Conservation (phyloP, 2,888 invertebrate species). For the Apotomis betuletana region DNA sequence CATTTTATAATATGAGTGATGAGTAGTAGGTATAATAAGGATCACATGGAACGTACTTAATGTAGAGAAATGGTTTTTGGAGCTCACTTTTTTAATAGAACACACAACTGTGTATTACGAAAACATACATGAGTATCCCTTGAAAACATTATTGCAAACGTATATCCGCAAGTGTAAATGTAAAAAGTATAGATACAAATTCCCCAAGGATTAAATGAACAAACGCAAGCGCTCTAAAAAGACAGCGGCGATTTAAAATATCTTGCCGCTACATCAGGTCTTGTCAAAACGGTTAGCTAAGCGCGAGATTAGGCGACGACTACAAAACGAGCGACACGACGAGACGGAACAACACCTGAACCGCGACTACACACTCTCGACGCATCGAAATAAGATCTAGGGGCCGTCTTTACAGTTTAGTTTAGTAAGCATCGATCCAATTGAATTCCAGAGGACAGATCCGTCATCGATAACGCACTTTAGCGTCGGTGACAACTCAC, state of each 20-base stretch:
- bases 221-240: slow-evolving; percentile 25
- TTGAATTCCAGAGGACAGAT: slow-evolving; percentile 80
- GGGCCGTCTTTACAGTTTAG: slow-evolving; percentile 46
- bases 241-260: slow-evolving; percentile 52
- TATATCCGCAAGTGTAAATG: not conserved
- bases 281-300: slow-evolving; percentile 83
- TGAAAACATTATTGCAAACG: too few species aligned
- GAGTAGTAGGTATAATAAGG: too few species aligned
- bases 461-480: slow-evolving; percentile 79
- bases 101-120: too few species aligned
- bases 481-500: slow-evolving; percentile 76
- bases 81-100: too few species aligned
- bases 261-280: slow-evolving; percentile 73
- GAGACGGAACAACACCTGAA: slow-evolving; percentile 44
- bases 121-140: too few species aligned
- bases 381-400: slow-evolving; percentile 50
- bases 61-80: too few species aligned
- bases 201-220: not conserved
- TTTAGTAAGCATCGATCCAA: slow-evolving; percentile 67
- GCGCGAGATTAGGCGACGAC: slow-evolving; percentile 76
- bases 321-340: slow-evolving; percentile 76
- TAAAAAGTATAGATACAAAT: not conserved
- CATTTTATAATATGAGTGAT: too few species aligned
- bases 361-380: slow-evolving; percentile 45
- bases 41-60: too few species aligned